Percentiles rank a stretch among this genome's conserved stretches.
Conservation (phyloP, 2,797 vertebrate genomes). For the Sebastes itinus region DNA sequence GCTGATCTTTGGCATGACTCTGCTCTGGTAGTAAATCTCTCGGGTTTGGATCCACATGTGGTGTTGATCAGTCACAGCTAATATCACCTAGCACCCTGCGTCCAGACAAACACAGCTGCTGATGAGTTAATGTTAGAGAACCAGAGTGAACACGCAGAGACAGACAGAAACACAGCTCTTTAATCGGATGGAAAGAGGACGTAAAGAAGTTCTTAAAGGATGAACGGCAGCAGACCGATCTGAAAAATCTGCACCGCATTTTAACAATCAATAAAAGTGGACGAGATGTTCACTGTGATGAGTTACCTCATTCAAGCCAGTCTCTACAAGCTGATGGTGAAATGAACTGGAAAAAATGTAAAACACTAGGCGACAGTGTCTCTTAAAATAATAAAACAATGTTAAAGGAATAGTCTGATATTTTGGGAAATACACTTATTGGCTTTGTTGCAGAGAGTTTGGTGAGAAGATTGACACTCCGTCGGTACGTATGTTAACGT, state of each 20-base stretch:
- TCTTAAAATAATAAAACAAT: no score
- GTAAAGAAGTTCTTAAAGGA: background rate
- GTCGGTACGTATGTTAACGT: no score
- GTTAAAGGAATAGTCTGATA: no score
- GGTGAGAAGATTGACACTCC: no score
- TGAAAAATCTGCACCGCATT: background rate
- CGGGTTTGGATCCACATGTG: conserved; percentile 64
- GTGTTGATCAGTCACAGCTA: conserved; percentile 76
- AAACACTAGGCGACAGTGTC: background rate
- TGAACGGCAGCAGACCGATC: background rate
- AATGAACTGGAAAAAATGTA: background rate
- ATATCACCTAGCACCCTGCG: conserved; percentile 68
- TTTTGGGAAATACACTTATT: no score
- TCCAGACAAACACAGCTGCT: conserved; percentile 73
- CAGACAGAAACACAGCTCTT: background rate
- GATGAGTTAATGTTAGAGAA: conserved; percentile 55
- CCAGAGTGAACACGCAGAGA: background rate
- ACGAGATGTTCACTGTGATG: conserved; percentile 6
- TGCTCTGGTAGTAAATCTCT: conserved; percentile 59
- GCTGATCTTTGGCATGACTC: conserved; percentile 39
- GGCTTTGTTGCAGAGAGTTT: no score
- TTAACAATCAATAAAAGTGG: conserved; percentile 5
- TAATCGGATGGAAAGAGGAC: background rate
- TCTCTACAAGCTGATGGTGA: background rate
- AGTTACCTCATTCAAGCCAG: background rate